These are phyloP conservation scores for Teleogryllus occipitalis DNA, from an alignment of 1,140 invertebrate genomes.

Conservation along the genomic window DNA sequence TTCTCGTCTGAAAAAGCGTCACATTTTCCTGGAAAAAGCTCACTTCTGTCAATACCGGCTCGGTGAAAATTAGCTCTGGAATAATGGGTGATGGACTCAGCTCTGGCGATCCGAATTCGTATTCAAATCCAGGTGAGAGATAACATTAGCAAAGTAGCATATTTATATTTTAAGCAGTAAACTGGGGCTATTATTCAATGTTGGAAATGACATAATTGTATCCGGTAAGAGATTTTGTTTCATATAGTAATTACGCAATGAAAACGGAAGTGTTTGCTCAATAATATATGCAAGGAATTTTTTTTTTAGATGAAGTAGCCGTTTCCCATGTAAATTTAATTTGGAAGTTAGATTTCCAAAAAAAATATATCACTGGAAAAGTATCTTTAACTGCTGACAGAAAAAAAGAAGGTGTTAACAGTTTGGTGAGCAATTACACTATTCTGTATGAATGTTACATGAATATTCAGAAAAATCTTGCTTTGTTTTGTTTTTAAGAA, in stretches of 20 bases:
- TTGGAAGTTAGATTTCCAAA: conserved; percentile 58
- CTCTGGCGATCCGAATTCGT: conserved; percentile 57
- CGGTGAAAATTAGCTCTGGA: neutral
- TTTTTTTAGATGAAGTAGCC: conserved; percentile 43
- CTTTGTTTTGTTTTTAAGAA: neutral
- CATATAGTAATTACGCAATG: neutral
- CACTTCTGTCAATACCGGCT: too few species aligned
- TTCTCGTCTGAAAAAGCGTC: neutral
- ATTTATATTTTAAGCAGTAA: neutral
- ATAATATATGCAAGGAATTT: neutral
- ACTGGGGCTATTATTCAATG: too few species aligned
- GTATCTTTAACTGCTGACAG: conserved; percentile 50
- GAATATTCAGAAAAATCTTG: neutral
- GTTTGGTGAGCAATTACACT: conserved; percentile 46
- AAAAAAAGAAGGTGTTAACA: conserved; percentile 40
- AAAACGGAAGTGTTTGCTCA: too few species aligned
- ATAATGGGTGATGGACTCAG: conserved; percentile 33
- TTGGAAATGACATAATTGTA: too few species aligned
- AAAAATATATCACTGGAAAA: conserved; percentile 48
- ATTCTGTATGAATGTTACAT: too few species aligned
- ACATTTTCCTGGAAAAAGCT: too few species aligned
- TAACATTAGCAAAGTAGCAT: neutral
- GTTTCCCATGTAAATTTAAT: conserved; percentile 52
- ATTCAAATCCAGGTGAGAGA: conserved; percentile 50
- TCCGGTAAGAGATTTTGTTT: neutral